Evolutionary conservation across 2,888 invertebrate genomes (phyloP).

Genomic region (Ecliptopera silaceata): DNA sequence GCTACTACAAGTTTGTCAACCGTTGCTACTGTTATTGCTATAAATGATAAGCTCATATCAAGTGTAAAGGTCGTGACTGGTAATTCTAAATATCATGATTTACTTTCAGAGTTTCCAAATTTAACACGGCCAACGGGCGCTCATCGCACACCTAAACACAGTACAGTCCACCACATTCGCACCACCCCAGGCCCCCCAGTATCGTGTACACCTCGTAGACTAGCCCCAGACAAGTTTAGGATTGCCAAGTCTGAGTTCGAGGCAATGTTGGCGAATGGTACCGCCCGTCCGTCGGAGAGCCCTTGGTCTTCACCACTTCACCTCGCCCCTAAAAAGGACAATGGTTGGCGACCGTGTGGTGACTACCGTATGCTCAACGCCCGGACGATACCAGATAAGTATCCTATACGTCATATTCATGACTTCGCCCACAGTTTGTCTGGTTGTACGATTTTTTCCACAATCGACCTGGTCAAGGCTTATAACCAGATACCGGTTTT

Average conservation of each 20-base stretch:
- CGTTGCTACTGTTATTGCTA: constrained; percentile 17
- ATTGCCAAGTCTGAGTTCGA: constrained; percentile 46
- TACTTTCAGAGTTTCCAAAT: constrained; percentile 23
- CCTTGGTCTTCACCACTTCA: constrained; percentile 49
- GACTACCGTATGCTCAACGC: constrained; percentile 22
- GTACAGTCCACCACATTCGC: constrained; percentile 30
- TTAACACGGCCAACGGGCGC: constrained; percentile 31
- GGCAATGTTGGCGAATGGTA: constrained; percentile 38
- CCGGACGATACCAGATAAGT: constrained; percentile 17
- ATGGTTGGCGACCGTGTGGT: constrained; percentile 31
- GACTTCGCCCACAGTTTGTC: constrained; percentile 27
- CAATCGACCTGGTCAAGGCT: background rate
- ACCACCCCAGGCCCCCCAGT: constrained; percentile 44
- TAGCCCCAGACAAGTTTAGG: constrained; percentile 43
- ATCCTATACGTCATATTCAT: constrained; percentile 24
- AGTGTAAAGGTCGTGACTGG: constrained; percentile 26
- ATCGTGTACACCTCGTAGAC: constrained; percentile 38
- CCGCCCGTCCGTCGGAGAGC: constrained; percentile 27
- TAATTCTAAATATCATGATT: constrained; percentile 11
- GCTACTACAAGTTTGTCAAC: constrained; percentile 15
- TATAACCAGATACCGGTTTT: background rate
- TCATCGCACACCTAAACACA: constrained; percentile 11
- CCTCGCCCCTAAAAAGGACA: constrained; percentile 45
- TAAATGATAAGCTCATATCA: too few species aligned
- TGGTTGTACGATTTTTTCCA: constrained; percentile 28